Conservation (phyloP, 2,888 invertebrate genomes). For the Plusia festucae region DNA sequence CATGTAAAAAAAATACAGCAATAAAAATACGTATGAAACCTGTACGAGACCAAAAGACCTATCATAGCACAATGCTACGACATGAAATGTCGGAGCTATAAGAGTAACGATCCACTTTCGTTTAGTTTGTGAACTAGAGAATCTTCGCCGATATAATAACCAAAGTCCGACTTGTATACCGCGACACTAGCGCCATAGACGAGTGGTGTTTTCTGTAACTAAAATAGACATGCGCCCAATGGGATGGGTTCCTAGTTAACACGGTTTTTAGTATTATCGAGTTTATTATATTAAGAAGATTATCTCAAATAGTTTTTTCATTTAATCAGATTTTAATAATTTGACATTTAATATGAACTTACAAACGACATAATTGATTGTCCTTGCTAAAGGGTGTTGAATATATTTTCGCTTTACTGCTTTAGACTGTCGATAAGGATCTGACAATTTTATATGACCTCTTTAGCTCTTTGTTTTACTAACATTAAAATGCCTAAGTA, state of each 20-base stretch:
- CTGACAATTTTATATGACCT: not conserved
- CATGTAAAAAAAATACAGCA: too few species aligned
- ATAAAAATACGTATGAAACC: too few species aligned
- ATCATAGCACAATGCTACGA: too few species aligned
- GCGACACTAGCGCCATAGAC: constrained; percentile 26
- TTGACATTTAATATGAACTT: not conserved
- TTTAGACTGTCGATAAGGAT: not conserved
- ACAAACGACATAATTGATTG: not conserved
- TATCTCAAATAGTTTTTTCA: constrained; percentile 58
- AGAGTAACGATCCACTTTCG: not conserved
- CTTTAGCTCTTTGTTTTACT: not conserved
- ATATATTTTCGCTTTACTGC: not conserved
- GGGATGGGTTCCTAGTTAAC: constrained; percentile 9
- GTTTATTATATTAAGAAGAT: constrained; percentile 34
- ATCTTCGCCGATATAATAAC: constrained; percentile 11
- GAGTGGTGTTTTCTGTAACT: constrained; percentile 24
- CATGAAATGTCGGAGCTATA: too few species aligned
- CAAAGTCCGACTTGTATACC: constrained; percentile 6
- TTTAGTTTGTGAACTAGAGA: not conserved
- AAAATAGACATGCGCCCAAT: constrained; percentile 20
- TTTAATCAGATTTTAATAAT: constrained; percentile 23
- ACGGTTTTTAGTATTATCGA: constrained; percentile 41
- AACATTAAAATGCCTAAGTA: not conserved
- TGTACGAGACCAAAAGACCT: too few species aligned
- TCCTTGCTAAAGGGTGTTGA: not conserved